A percentile compares a stretch with the other conserved stretches of the same genome.
These are phyloP conservation scores for Epicampocera succincta DNA, from an alignment of 2,888 invertebrate genomes.

Conservation along the genomic window DNA sequence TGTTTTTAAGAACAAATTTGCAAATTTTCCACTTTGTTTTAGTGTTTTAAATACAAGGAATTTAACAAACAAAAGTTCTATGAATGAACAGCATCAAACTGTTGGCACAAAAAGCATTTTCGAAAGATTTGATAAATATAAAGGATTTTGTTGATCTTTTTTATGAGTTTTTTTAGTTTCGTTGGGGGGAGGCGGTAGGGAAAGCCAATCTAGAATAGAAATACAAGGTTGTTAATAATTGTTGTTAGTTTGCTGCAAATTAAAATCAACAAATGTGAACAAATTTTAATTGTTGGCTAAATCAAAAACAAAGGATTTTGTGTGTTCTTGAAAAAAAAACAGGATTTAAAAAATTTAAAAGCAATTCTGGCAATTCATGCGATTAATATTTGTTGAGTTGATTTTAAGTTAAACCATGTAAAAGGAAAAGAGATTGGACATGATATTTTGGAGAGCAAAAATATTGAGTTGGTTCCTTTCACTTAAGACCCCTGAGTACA, in stretches of 20 bases:
- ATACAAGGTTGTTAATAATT: conserved; percentile 23
- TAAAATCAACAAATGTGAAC: conserved; percentile 17
- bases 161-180: conserved; percentile 10
- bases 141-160: conserved; percentile 44
- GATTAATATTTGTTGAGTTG: no score
- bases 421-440: no score
- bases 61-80: conserved; percentile 41
- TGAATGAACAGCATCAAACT: conserved; percentile 18
- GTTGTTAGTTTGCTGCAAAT: conserved; percentile 3
- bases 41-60: conserved; percentile 40
- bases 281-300: conserved; percentile 1
- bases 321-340: no score
- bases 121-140: conserved; percentile 56
- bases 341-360: no score
- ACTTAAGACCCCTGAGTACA: no score
- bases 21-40: conserved; percentile 25
- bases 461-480: no score
- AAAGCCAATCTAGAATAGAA: neutral
- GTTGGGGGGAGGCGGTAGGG: neutral
- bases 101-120: conserved; percentile 41
- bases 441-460: no score
- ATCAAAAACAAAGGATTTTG: neutral
- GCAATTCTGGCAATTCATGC: no score
- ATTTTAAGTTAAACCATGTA: no score
- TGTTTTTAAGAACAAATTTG: neutral